phyloP scores from a whole-genome alignment of 2,113 vertebrate species.

The Ceyx cyanopectus region DNA sequence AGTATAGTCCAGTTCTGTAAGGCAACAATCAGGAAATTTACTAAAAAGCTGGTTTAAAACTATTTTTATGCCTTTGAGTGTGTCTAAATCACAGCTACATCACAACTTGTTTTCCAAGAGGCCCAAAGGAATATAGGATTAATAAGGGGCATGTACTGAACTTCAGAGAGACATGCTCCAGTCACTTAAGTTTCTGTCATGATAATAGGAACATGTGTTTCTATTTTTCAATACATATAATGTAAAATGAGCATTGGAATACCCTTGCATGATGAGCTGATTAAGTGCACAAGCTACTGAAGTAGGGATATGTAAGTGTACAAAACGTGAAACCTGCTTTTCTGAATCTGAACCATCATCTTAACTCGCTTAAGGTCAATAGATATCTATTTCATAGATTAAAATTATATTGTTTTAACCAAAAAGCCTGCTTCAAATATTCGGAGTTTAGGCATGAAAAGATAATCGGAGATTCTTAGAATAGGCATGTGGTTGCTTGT shows the following conservation, averaged over 20 bases:
- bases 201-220: conserved; percentile 11
- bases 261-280: not conserved
- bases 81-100: conserved; percentile 21
- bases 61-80: conserved; percentile 13
- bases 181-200: not conserved
- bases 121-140: not conserved
- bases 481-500: not conserved
- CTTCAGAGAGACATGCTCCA: not conserved
- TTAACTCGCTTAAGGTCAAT: not conserved
- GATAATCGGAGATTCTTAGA: not conserved
- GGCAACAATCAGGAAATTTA: not conserved
- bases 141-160: not conserved
- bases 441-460: not conserved
- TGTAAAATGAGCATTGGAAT: conserved; percentile 13
- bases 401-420: not conserved
- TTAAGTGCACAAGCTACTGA: not conserved
- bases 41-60: conserved; percentile 2
- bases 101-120: not conserved
- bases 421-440: not conserved
- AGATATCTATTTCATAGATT: not conserved
- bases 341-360: not conserved
- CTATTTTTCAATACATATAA: not conserved
- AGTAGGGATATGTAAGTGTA: not conserved
- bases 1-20: not conserved
- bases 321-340: not conserved